A percentile compares a stretch with the other conserved stretches of the same genome.
phyloP scores from a whole-genome alignment of 2,888 invertebrate species.

The Rugalucina vietnamica region DNA sequence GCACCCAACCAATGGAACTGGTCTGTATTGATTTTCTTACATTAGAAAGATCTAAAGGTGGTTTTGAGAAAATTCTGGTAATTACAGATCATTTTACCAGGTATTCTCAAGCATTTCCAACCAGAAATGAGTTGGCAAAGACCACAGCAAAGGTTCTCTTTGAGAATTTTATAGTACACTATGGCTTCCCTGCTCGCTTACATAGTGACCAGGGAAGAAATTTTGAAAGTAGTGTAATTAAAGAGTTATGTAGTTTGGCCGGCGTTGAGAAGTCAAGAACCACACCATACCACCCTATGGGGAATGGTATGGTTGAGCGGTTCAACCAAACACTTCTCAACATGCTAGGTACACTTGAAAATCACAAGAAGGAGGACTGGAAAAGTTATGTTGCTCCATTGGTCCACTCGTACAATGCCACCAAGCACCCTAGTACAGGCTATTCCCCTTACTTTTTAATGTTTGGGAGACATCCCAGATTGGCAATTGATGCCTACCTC shows the following conservation, averaged over 20 bases:
- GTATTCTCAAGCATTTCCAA: slow-evolving; percentile 38
- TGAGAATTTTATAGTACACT: not conserved
- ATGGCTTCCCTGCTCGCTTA: not conserved
- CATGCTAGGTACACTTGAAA: slow-evolving; percentile 35
- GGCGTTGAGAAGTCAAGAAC: slow-evolving; percentile 46
- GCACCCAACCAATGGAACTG: slow-evolving; percentile 26
- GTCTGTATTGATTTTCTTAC: slow-evolving; percentile 31
- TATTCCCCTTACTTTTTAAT: slow-evolving; percentile 1
- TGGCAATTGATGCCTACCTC: slow-evolving; percentile 45
- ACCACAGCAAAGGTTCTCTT: slow-evolving; percentile 32
- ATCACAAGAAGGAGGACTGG: slow-evolving; percentile 46
- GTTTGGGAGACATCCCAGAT: slow-evolving; percentile 38
- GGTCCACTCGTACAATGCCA: slow-evolving; percentile 37
- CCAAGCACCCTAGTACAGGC: slow-evolving; percentile 36
- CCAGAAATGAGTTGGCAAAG: slow-evolving; percentile 35
- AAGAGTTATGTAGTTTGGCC: slow-evolving; percentile 34
- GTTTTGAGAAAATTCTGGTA: not conserved
- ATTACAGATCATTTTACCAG: not conserved
- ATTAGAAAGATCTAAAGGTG: not conserved
- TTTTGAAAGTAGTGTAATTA: slow-evolving; percentile 37
- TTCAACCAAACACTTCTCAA: slow-evolving; percentile 43
- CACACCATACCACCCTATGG: slow-evolving; percentile 36
- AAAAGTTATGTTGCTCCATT: slow-evolving; percentile 27
- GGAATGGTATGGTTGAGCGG: slow-evolving; percentile 39
- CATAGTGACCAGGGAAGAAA: slow-evolving; percentile 24